Conservation (phyloP, 2,797 vertebrate species). For the Mus caroli region DNA sequence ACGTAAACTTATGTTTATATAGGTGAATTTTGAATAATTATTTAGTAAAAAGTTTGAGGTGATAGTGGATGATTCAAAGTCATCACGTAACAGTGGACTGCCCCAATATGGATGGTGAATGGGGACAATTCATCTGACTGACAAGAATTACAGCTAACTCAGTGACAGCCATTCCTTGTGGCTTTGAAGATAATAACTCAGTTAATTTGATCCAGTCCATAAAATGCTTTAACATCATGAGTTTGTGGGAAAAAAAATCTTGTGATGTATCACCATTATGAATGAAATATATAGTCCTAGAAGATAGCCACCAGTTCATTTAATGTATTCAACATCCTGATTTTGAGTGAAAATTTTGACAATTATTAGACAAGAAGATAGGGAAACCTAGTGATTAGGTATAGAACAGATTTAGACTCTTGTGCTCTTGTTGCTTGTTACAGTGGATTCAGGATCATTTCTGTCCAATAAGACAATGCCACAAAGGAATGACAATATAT, state of each 20-base stretch:
- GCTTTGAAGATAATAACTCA: constrained; percentile 58
- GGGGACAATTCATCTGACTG: constrained; percentile 52
- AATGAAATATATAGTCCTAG: not conserved
- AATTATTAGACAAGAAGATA: constrained; percentile 10
- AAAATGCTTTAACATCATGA: constrained; percentile 56
- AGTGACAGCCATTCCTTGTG: constrained; percentile 31
- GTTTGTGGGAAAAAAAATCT: constrained; percentile 34
- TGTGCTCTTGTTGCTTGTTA: not conserved
- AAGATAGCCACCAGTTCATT: constrained; percentile 51
- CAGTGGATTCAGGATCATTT: not conserved
- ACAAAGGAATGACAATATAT: not conserved
- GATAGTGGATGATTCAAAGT: not conserved
- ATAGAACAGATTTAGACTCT: not conserved
- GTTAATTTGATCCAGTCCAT: constrained; percentile 63
- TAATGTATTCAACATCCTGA: not conserved
- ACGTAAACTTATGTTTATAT: not conserved
- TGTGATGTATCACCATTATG: constrained; percentile 68
- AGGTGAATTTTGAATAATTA: not conserved
- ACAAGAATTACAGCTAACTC: constrained; percentile 25
- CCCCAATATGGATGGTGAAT: not conserved
- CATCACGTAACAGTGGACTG: not conserved
- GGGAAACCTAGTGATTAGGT: not conserved
- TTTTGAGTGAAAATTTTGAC: constrained; percentile 34
- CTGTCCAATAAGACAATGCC: constrained; percentile 9
- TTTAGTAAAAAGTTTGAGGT: not conserved